Conservation (phyloP, 2,113 vertebrate species). For the Chiloscyllium plagiosum region DNA sequence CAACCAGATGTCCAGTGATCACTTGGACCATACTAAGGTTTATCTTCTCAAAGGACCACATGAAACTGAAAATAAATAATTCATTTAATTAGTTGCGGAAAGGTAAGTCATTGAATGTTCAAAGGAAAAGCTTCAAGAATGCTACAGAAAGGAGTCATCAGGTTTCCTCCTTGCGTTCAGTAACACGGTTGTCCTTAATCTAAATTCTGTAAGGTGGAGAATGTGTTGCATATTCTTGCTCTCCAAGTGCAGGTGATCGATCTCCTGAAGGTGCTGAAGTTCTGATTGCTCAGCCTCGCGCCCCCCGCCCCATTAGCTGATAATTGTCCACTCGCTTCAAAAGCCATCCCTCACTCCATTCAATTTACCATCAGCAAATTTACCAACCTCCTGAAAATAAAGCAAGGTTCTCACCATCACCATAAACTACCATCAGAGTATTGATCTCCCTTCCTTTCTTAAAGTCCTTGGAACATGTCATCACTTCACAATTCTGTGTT, state of each 20-base stretch:
- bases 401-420: background rate
- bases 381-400: no score
- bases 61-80: slow-evolving; percentile 67
- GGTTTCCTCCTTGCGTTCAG: background rate
- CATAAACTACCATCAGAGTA: background rate
- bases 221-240: background rate
- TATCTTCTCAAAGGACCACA: slow-evolving; percentile 95
- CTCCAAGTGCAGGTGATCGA: background rate
- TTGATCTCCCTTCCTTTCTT: background rate
- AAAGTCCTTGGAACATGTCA: background rate
- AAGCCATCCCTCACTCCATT: no score
- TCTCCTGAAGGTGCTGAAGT: background rate
- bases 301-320: background rate
- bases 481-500: background rate
- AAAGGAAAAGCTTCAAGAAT: background rate
- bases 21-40: slow-evolving; percentile 93
- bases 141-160: background rate
- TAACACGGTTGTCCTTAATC: background rate
- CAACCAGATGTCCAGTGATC: slow-evolving; percentile 83
- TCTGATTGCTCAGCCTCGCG: background rate
- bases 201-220: background rate
- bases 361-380: background rate
- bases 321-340: no score
- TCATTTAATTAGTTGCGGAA: background rate
- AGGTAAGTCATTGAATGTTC: background rate